These are phyloP conservation scores for Pachyrhynchus sulphureomaculatus DNA, from an alignment of 1,140 invertebrate species.

Conservation along the genomic window DNA sequence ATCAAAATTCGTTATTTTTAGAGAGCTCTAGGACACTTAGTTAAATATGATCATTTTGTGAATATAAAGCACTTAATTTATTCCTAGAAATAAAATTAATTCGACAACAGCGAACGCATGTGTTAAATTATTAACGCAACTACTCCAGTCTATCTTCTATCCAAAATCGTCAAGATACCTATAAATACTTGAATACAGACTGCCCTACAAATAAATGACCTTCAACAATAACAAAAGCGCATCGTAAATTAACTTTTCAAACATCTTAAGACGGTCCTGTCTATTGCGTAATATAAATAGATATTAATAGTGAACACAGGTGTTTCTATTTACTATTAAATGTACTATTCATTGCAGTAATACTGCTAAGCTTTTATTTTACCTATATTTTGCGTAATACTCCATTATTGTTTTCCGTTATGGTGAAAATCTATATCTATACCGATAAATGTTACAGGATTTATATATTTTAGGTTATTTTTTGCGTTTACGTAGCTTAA, in stretches of 20 bases:
- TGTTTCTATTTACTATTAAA: conserved; percentile 30
- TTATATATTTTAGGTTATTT: not conserved
- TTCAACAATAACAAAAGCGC: too few species aligned
- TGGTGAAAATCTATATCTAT: conserved; percentile 7
- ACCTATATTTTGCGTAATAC: conserved; percentile 18
- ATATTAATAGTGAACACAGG: conserved; percentile 24
- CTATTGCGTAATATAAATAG: conserved; percentile 15
- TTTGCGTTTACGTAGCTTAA: not conserved
- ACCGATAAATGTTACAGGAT: not conserved
- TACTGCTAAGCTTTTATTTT: conserved; percentile 13
- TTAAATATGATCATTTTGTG: too few species aligned
- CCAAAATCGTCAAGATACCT: too few species aligned
- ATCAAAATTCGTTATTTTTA: too few species aligned
- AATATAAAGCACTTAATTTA: too few species aligned
- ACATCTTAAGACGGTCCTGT: not conserved
- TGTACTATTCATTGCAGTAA: conserved; percentile 24
- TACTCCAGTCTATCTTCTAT: too few species aligned
- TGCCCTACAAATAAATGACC: too few species aligned
- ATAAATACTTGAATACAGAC: too few species aligned
- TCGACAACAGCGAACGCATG: too few species aligned
- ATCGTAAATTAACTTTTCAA: not conserved
- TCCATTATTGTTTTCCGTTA: conserved; percentile 21
- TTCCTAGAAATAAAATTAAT: too few species aligned
- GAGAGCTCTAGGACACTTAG: too few species aligned
- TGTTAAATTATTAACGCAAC: too few species aligned